Evolutionary conservation across 2,113 vertebrate genomes (phyloP).

Genomic region (Lagenorhynchus albirostris): DNA sequence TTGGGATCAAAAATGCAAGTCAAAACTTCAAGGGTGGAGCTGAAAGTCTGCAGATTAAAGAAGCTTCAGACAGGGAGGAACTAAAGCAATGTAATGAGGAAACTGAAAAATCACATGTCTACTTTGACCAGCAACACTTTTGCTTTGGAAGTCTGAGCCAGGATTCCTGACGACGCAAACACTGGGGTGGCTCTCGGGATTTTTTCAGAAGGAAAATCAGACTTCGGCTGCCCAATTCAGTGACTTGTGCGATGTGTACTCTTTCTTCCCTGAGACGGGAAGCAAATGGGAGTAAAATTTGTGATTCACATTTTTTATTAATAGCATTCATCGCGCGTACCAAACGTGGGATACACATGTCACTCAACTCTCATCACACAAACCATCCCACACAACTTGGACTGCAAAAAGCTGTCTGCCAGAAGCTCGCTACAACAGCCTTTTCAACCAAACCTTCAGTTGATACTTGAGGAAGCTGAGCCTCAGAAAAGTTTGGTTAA

Average conservation of each 20-base stretch:
- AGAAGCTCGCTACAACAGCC: not conserved
- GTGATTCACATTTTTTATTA: slow-evolving; percentile 40
- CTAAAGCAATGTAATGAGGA: not conserved
- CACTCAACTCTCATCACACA: not conserved
- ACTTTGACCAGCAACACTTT: not conserved
- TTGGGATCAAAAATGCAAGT: slow-evolving; percentile 12
- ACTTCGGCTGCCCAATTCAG: not conserved
- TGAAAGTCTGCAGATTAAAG: slow-evolving; percentile 21
- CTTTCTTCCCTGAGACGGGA: not conserved
- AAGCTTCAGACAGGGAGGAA: not conserved
- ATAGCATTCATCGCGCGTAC: not conserved
- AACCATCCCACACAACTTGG: not conserved
- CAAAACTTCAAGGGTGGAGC: slow-evolving; percentile 46
- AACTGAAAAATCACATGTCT: not conserved
- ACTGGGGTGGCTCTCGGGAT: not conserved
- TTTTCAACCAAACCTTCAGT: not conserved
- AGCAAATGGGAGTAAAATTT: not conserved
- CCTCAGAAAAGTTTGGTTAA: not conserved
- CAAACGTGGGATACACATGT: not conserved
- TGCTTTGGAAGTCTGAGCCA: not conserved
- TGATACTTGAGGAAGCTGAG: not conserved
- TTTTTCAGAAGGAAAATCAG: slow-evolving; percentile 26
- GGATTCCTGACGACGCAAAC: not conserved
- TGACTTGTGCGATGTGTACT: not conserved
- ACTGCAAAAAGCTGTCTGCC: not conserved